Base-by-base conservation (phyloP, 2,113 vertebrate species). In the Poecile atricapillus region DNA sequence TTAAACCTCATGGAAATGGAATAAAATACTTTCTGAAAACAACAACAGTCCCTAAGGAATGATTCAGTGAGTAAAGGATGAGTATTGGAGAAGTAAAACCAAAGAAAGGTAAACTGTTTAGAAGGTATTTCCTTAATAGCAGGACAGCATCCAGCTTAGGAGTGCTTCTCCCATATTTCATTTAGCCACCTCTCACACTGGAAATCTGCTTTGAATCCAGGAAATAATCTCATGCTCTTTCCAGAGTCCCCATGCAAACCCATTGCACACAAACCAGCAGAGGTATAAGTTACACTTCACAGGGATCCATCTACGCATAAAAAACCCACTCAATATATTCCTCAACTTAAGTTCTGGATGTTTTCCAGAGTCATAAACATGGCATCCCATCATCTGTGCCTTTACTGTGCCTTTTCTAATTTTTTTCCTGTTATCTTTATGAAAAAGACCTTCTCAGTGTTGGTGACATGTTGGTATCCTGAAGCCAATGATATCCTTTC, bases 341-440 rank as follows among this genome's bases (percentile, higher is more conserved):
- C 77, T 82, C 65, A 82, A 25, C 73, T 89, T 44, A 52, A 75
- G 44, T 63, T 69, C 90, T 96, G 95, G 95, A 95, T 60, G 16
- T 43, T 90, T 94, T 97, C 95, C 96, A 96, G 92, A 68, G 88
- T 53, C 41, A 19, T 94, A 97, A 96, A 91, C 73, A 21, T 16
- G 19, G 80, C 64, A 94, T 92, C 68, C 52, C 62, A 93, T 95
- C 79, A 87, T 85, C 71, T 90, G 55, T 94, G 70, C 41, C 62
- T 95, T 87, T 77, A n/a, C 65, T 69, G 13, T 39, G 35, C 55
- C 77, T 95, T 79, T 96, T 92, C 83, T 92, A 71, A 78, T 83
- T 83, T 92, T 84, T 70, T 80, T 75, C 67, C 68, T 90, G 60
- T 86, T 94, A 83, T 75, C 92, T 79, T 96, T 94, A 92, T 89